A percentile compares a stretch with the other conserved stretches of the same genome.
phyloP scores from a whole-genome alignment of 2,797 vertebrate species.

The Semaprochilodus insignis region DNA sequence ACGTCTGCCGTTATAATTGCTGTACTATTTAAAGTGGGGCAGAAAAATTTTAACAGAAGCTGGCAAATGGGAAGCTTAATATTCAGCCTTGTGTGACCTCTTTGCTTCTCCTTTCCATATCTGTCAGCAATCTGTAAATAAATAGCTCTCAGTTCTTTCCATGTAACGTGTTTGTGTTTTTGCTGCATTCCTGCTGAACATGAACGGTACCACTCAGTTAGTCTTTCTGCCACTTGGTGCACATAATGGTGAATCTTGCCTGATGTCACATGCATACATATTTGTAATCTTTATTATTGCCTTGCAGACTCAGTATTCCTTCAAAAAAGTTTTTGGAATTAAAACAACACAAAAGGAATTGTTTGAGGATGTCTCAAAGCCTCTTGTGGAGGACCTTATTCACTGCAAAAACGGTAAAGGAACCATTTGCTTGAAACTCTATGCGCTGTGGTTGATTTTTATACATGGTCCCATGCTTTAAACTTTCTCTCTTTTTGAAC shows the following conservation, averaged over 20 bases:
- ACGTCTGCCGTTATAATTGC: too few relatives aligned
- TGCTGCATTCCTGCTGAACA: too few relatives aligned
- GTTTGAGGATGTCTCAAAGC: conserved; percentile 89
- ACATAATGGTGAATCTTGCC: too few relatives aligned
- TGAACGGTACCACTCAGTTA: too few relatives aligned
- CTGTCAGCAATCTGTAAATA: too few relatives aligned
- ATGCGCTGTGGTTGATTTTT: not conserved
- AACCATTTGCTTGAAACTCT: not conserved
- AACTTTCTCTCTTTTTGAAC: not conserved
- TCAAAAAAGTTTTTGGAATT: conserved; percentile 93
- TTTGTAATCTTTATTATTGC: conserved; percentile 17
- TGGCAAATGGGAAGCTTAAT: too few relatives aligned
- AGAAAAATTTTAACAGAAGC: too few relatives aligned
- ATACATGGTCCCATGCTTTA: not conserved
- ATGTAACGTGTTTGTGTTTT: too few relatives aligned
- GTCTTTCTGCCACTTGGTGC: too few relatives aligned
- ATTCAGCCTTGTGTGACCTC: too few relatives aligned
- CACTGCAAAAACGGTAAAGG: conserved; percentile 90
- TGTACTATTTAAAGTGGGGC: not conserved
- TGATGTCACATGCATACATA: not conserved
- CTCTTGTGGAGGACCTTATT: conserved; percentile 92
- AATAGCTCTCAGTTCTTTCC: too few relatives aligned
- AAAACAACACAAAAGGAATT: conserved; percentile 85
- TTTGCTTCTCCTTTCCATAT: too few relatives aligned
- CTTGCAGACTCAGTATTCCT: conserved; percentile 91